phyloP scores from a whole-genome alignment of 2,888 invertebrate genomes.

The Aleiodes testaceus region DNA sequence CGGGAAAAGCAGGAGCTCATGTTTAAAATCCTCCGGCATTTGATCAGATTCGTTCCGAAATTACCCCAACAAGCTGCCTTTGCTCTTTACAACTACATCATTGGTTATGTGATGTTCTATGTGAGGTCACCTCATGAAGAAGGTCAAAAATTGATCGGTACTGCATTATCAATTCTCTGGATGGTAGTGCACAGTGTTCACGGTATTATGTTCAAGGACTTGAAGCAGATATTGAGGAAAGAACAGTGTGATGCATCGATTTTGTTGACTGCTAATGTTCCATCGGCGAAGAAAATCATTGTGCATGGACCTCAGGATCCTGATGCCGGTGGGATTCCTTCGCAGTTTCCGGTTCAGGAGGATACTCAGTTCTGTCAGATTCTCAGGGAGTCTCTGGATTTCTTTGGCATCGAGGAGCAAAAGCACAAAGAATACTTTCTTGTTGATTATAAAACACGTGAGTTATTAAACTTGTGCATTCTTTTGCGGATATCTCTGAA shows the following conservation, averaged over 20 bases:
- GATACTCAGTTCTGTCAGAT: conserved; percentile 97
- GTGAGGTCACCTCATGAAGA: conserved; percentile 97
- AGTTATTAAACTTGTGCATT: conserved; percentile 67
- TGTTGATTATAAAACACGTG: conserved; percentile 99
- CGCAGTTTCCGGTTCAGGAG: conserved; percentile 98
- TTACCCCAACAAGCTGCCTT: conserved; percentile 98
- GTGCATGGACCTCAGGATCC: conserved; percentile 94
- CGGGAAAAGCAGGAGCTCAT: conserved; percentile 94
- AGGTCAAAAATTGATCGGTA: conserved; percentile 94
- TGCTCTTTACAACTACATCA: conserved; percentile 97
- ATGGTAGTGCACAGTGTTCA: conserved; percentile 99
- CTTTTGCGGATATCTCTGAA: too few relatives aligned
- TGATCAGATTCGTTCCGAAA: conserved; percentile 93
- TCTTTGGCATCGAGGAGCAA: conserved; percentile 95
- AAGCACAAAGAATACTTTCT: conserved; percentile 93
- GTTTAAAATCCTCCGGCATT: conserved; percentile 92
- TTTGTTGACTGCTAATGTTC: conserved; percentile 97
- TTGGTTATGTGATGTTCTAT: conserved; percentile 99
- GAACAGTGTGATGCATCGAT: conserved; percentile 99
- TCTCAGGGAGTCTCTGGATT: conserved; percentile 95
- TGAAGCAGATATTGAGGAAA: conserved; percentile 98
- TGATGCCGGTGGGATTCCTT: conserved; percentile 95
- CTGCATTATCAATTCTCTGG: conserved; percentile 96
- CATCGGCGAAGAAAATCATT: conserved; percentile 98
- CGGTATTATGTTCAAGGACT: conserved; percentile 99